These are phyloP conservation scores for Sceloporus tristichus DNA, from an alignment of 2,113 vertebrate species.

Conservation along the genomic window DNA sequence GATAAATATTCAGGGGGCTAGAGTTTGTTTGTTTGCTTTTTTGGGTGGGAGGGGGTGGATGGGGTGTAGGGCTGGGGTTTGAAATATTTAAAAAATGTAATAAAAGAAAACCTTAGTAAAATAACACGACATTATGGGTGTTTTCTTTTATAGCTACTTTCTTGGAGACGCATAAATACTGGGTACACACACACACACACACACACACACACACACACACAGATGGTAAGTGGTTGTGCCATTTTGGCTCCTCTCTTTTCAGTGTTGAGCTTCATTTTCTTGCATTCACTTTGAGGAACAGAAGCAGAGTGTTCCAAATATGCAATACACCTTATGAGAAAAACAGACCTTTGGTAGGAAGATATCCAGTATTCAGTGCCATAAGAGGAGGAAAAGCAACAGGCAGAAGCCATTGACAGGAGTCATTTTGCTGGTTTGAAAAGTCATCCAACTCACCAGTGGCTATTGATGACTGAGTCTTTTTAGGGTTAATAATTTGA, in stretches of 20 bases:
- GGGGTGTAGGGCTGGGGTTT: conserved; percentile 67
- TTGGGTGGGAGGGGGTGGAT: conserved; percentile 45
- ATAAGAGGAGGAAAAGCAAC: background rate
- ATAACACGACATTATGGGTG: conserved; percentile 46
- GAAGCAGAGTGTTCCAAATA: background rate
- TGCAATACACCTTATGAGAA: background rate
- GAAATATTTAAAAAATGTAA: conserved; percentile 74
- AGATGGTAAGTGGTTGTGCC: background rate
- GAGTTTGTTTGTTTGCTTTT: conserved; percentile 32
- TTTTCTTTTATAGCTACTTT: conserved; percentile 40
- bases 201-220: background rate
- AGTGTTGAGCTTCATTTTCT: background rate
- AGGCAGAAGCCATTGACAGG: no score
- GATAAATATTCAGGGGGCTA: conserved; percentile 55
- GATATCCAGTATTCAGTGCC: background rate
- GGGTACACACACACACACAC: background rate
- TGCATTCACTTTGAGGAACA: background rate
- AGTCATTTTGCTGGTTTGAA: background rate
- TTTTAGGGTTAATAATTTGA: no score
- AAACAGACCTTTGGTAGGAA: background rate
- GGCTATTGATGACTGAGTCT: background rate
- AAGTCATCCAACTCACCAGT: background rate
- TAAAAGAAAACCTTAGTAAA: conserved; percentile 66
- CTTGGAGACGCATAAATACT: background rate
- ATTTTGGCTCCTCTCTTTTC: background rate